Evolutionary conservation across 2,797 vertebrate species (phyloP).

Genomic region (Monodelphis domestica): DNA sequence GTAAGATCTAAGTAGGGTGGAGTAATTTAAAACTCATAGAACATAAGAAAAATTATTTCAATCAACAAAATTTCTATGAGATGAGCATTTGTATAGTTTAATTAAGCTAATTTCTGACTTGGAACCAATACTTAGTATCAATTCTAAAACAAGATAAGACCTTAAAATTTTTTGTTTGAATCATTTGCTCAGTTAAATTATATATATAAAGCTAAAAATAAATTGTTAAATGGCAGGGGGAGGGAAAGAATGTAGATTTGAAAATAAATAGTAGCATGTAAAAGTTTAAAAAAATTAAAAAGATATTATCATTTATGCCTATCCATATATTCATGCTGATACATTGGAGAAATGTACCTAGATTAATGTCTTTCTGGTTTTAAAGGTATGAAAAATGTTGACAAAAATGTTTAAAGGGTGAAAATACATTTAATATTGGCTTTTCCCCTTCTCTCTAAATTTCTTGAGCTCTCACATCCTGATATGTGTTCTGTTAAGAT

Average conservation of each 20-base stretch:
- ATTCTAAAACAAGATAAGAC: too few relatives aligned
- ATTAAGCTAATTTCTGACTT: background rate
- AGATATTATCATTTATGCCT: slow-evolving; percentile 72
- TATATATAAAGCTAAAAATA: too few relatives aligned
- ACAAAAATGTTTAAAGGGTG: slow-evolving; percentile 26
- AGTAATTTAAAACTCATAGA: too few relatives aligned
- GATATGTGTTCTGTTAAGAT: background rate
- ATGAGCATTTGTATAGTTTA: slow-evolving; percentile 19
- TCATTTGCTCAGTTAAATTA: too few relatives aligned
- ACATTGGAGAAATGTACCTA: slow-evolving; percentile 11
- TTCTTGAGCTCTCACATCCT: background rate
- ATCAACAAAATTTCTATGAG: slow-evolving; percentile 2
- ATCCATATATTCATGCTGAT: background rate
- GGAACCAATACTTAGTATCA: too few relatives aligned
- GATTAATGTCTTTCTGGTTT: slow-evolving; percentile 46
- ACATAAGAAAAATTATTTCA: too few relatives aligned
- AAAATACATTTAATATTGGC: slow-evolving; percentile 29
- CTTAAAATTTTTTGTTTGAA: too few relatives aligned
- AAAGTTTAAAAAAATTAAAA: too few relatives aligned
- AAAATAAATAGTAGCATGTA: too few relatives aligned
- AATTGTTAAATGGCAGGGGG: too few relatives aligned
- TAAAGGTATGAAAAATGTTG: slow-evolving; percentile 38
- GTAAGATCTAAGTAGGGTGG: too few relatives aligned
- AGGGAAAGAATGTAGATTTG: too few relatives aligned
- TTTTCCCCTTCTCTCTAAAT: background rate